Base-by-base conservation (phyloP, 2,113 vertebrate species). In the Platichthys flesus region DNA sequence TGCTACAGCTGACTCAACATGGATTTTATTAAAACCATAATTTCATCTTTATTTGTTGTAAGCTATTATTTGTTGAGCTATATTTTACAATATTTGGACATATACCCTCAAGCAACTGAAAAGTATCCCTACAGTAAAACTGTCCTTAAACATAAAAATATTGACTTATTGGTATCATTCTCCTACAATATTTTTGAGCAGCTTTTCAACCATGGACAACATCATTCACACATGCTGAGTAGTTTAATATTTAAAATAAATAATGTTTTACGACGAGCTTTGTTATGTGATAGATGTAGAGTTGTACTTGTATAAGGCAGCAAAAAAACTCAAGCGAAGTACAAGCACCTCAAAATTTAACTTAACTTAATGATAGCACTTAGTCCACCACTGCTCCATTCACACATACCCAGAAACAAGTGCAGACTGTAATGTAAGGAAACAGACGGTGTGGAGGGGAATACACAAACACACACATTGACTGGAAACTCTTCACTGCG, bases 401-500 rank as follows among this genome's bases (percentile, higher is more conserved):
- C 14, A n/a, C 49, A 63, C 16, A 28, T 47, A 51, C 47, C 7
- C 47, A 51, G 47, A 18, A 51, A 51, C 47, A 15, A 51, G 51
- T 20, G 57, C 31, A 69, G 37, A 56, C 55, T 55, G n/a, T 31
- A 65, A 42, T 65, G 66, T 57, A 63, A 51, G 51, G 67, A 76
- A 49, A 23, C 61, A 57, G 54, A 79, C 56, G 51, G 23, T 14
- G 54, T 24, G 18, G 8, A 23, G n/a, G 21, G n/a, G 21, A 21
- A 4, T 14, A 9, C 24, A 59, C 57, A 54, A 20, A 58, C 26
- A 18, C 24, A 18, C 31, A 13, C 60, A 66, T 47, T n/a, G 31
- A 63, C 42, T 40, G 40, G 21, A 80, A 31, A 54, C 62, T 71
- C 68, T 71, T 79, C 57, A 64, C 28, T 14, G n/a, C 49, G 45